Base-by-base conservation (phyloP, 2,113 vertebrate species). In the Caretta caretta region DNA sequence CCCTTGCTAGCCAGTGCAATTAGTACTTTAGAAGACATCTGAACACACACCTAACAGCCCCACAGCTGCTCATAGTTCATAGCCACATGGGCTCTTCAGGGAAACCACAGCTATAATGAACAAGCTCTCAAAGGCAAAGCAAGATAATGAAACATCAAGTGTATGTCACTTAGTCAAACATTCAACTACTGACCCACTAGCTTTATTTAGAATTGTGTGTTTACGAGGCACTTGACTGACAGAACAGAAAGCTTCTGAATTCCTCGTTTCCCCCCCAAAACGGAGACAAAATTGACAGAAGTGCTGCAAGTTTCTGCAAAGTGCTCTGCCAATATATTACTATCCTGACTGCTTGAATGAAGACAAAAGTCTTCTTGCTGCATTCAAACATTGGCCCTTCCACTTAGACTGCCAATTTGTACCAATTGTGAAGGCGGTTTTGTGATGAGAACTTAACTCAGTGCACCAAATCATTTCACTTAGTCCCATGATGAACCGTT, bases 401-500 rank as follows among this genome's bases (percentile, higher is more conserved):
- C 56, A 10, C 5, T 6, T 88, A 4, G 9, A 69, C 0, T 78
- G 6, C 35, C 65, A 38, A 20, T 69, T 38, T 38, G 24, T 78
- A 17, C 0, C 88, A 38, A 4, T 17, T 93, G 76, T 49, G 46
- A 79, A 79, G 42, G 25, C 17, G 27, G 65, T 31, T 42, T 90
- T 90, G 79, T 10, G 9, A 24, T 49, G 13, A 92, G 42, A 95
- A 81, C 2, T 53, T 91, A 27, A 35, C 35, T 38, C 17, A n/a
- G 17, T 17, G 65, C 35, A 38, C n/a, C 31, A 35, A 72, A 4
- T 38, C 3, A 88, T 95, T 90, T 88, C 51, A 59, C 27, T 14
- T 24, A 10, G 51, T 2, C 11, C 59, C 0, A 31, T 24, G 72
- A 83, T 25, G 6, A 94, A 27, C 2, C 9, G 0, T 3, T 14